A percentile compares a stretch with the other conserved stretches of the same genome.
Evolutionary conservation across 2,888 invertebrate species (phyloP).

Genomic region (Abrostola tripartita): DNA sequence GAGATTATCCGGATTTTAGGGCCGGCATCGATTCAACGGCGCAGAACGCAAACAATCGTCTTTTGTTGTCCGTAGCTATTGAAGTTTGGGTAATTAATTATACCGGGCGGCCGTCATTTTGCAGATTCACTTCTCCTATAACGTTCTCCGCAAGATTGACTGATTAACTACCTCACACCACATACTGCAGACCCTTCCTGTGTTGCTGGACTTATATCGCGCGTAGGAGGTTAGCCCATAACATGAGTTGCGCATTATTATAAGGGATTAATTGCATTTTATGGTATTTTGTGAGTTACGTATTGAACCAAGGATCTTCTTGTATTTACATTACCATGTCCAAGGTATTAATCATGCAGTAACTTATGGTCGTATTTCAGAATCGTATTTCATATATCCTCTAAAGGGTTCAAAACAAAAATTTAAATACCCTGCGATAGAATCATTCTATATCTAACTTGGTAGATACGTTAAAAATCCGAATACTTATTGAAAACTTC

Average conservation of each 20-base stretch:
- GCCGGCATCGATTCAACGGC: conserved; percentile 81
- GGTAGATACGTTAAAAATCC: conserved; percentile 17
- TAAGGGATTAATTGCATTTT: conserved; percentile 19
- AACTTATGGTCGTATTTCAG: no score
- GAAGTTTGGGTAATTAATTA: conserved; percentile 85
- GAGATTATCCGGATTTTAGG: conserved; percentile 84
- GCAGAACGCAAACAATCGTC: conserved; percentile 84
- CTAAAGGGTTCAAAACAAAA: no score
- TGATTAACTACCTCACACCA: conserved; percentile 68
- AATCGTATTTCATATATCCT: no score
- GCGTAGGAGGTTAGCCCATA: conserved; percentile 13
- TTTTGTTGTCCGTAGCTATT: conserved; percentile 82
- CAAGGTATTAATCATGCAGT: no score
- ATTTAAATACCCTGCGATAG: no score
- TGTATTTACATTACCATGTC: no score
- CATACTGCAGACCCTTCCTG: conserved; percentile 32
- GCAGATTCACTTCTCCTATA: conserved; percentile 78
- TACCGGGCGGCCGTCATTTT: conserved; percentile 76
- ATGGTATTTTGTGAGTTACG: neutral
- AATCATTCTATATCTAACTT: no score
- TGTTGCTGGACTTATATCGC: conserved; percentile 27
- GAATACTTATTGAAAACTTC: conserved; percentile 67
- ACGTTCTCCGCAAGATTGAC: conserved; percentile 71
- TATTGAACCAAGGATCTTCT: neutral
- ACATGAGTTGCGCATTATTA: conserved; percentile 23